These are phyloP conservation scores for Drosophila nr. perissopoda DNA, from an alignment of 2,888 invertebrate genomes.

Conservation along the genomic window DNA sequence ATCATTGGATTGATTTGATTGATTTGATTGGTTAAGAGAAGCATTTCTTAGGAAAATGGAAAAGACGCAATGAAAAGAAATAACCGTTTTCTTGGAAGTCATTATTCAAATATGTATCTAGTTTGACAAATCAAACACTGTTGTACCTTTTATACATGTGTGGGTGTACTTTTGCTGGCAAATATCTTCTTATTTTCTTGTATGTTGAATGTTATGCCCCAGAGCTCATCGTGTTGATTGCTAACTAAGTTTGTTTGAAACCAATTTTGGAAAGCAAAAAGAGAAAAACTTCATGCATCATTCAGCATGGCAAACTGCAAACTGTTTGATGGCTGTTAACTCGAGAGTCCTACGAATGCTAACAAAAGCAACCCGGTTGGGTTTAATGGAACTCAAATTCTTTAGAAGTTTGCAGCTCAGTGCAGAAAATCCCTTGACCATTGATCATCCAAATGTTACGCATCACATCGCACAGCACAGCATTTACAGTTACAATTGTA, in stretches of 20 bases:
- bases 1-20: conserved; percentile 2
- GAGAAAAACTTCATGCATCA: conserved; percentile 61
- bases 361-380: conserved; percentile 22
- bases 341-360: conserved; percentile 13
- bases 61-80: not conserved
- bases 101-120: conserved; percentile 7
- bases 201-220: conserved; percentile 1
- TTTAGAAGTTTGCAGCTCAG: conserved; percentile 44
- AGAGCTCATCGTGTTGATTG: conserved; percentile 32
- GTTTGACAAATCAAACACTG: not conserved
- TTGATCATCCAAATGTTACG: conserved; percentile 66
- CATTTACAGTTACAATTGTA: conserved; percentile 57
- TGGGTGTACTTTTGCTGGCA: not conserved
- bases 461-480: conserved; percentile 36
- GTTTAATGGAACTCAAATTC: conserved; percentile 68
- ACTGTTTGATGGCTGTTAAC: conserved; percentile 45
- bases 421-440: conserved; percentile 46
- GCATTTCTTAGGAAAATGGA: not conserved
- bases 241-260: conserved; percentile 38
- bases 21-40: conserved; percentile 7
- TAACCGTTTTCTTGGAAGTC: conserved; percentile 17
- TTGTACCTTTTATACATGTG: not conserved
- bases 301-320: conserved; percentile 58
- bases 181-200: conserved; percentile 2
- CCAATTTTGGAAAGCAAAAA: conserved; percentile 19